Base-by-base conservation (phyloP, 2,113 vertebrate genomes). In the Ammodytes dubius region DNA sequence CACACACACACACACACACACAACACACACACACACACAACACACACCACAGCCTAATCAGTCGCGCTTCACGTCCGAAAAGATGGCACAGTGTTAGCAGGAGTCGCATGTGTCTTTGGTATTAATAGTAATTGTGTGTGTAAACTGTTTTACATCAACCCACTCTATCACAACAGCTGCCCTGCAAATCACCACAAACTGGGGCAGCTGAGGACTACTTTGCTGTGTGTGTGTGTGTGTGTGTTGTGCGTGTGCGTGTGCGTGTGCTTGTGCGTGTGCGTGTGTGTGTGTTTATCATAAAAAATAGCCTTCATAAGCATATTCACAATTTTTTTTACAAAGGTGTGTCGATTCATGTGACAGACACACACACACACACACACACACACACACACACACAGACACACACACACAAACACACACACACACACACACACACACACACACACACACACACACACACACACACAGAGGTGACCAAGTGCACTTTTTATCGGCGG, bases 121-220 rank as follows among this genome's bases (percentile, higher is more conserved):
- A 95, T 95, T 95, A 95, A 94, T 95, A 94, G 94, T 95, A 95
- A 95, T 95, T 94, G 94, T 94, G 93, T 95, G 93, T 93, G 90
- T 95, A 95, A 95, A 95, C 92, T 93, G 91, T 90, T 92, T 94
- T 88, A 93, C 83, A 94, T 95, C 88, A 91, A 70, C 85, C 85
- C 81, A 40, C 83, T 91, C 79, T 87, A 79, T 84, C 70, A 88
- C 93, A 93, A 93, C 94, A 95, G 93, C 95, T 95, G 94, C 92
- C 92, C 88, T 54, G 83, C 88, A 94, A 92, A 95, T 94, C 92
- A 89, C 79, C 87, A 74, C 71, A 52, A 83, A 12, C 86, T 87
- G 86, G 49, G 77, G 85, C 93, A 94, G 91, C 93, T 94, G 93
- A 93, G 89, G 81, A 84, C 80, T 66, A 67, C 17, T 75, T 53